A percentile compares a stretch with the other conserved stretches of the same genome.
These are phyloP conservation scores for Conops quadrifasciatus DNA, from an alignment of 2,888 invertebrate species.

Conservation along the genomic window DNA sequence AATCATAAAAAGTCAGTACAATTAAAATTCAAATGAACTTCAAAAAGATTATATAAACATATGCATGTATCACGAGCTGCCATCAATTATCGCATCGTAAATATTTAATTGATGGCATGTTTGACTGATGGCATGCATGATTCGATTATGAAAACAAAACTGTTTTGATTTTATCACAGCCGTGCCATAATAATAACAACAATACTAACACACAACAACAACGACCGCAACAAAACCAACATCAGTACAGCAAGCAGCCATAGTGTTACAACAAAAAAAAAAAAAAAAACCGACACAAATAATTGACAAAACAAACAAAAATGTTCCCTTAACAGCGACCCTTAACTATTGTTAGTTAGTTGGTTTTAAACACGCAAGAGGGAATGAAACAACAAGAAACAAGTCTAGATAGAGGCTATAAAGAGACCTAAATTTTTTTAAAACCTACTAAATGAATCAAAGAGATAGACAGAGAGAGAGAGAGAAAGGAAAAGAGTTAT, in stretches of 20 bases:
- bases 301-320: conserved; percentile 45
- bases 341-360: neutral
- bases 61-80: neutral
- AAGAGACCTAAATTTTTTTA: too few species aligned
- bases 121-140: conserved; percentile 23
- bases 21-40: conserved; percentile 17
- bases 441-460: too few species aligned
- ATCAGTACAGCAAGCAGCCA: too few species aligned
- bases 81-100: conserved; percentile 33
- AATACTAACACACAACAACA: conserved; percentile 13
- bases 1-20: conserved; percentile 21
- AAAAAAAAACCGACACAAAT: conserved; percentile 36
- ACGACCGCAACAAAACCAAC: neutral
- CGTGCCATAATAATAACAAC: conserved; percentile 22
- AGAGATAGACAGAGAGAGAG: too few species aligned
- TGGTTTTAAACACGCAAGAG: conserved; percentile 24
- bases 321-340: conserved; percentile 25
- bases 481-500: too few species aligned
- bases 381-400: conserved; percentile 11
- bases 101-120: conserved; percentile 33
- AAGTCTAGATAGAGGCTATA: too few species aligned
- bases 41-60: neutral
- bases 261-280: neutral
- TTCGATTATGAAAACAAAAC: conserved; percentile 29
- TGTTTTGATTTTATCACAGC: conserved; percentile 32